phyloP scores from a whole-genome alignment of 2,888 invertebrate genomes.

The Tubiluchus corallicola region DNA sequence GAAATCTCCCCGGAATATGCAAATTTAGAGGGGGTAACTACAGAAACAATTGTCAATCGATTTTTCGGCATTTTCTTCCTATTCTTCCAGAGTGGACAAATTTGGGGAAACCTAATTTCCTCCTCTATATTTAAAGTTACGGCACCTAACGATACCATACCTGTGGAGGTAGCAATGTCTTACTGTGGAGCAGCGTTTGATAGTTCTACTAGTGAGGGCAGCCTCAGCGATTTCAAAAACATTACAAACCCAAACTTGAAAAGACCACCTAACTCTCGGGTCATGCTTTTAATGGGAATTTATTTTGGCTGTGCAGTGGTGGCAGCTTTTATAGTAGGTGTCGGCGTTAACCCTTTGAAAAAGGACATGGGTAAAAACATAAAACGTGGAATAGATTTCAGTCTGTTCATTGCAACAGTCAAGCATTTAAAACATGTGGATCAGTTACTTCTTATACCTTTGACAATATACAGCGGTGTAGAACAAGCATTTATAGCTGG shows the following conservation, averaged over 20 bases:
- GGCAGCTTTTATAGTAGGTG: conserved; percentile 64
- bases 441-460: conserved; percentile 77
- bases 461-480: conserved; percentile 91
- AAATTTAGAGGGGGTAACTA: no score
- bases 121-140: conserved; percentile 34
- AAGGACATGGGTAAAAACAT: no score
- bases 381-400: no score
- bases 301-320: conserved; percentile 67
- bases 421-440: conserved; percentile 75
- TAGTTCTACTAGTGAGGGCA: conserved; percentile 13
- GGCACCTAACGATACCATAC: conserved; percentile 14
- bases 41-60: conserved; percentile 75
- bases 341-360: conserved; percentile 73
- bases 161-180: conserved; percentile 7
- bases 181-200: conserved; percentile 6
- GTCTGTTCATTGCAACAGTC: no score
- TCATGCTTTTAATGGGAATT: conserved; percentile 70
- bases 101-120: conserved; percentile 92
- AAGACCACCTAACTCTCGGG: conserved; percentile 62
- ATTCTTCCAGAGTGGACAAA: conserved; percentile 87
- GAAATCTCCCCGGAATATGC: conserved; percentile 10
- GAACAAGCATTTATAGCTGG: conserved; percentile 92
- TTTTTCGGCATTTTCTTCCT: conserved; percentile 99
- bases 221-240: conserved; percentile 41
- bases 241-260: conserved; percentile 39